Conservation (phyloP, 2,113 vertebrate species). For the Indri indri region DNA sequence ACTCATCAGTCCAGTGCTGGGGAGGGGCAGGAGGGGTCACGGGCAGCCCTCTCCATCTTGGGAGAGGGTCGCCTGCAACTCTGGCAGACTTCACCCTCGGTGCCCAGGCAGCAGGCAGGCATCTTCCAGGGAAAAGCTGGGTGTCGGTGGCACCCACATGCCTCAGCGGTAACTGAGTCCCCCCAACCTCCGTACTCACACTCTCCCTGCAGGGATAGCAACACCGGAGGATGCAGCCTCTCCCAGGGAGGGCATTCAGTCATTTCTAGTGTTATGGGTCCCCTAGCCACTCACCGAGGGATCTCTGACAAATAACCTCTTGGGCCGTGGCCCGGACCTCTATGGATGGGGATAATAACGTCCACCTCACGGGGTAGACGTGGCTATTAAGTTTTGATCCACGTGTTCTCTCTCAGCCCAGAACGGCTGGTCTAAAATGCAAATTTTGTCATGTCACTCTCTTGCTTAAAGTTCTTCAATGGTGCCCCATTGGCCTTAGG, state of each 20-base stretch:
- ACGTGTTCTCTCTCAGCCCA: too few relatives aligned
- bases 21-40: neutral
- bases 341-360: neutral
- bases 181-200: too few relatives aligned
- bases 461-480: neutral
- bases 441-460: neutral
- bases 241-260: rapidly evolving
- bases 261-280: too few relatives aligned
- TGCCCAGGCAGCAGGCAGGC: neutral
- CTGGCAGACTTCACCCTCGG: neutral
- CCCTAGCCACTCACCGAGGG: rapidly evolving
- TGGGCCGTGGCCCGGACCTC: neutral
- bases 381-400: neutral
- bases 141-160: neutral
- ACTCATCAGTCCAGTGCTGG: conserved; percentile 95
- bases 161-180: neutral
- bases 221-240: neutral
- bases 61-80: rapidly evolving
- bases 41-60: neutral
- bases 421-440: neutral
- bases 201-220: rapidly evolving
- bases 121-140: neutral
- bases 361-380: neutral
- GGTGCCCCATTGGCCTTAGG: neutral
- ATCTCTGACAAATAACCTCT: neutral